Base-by-base conservation (phyloP, 2,888 invertebrate species). In the Tachina grossa region DNA sequence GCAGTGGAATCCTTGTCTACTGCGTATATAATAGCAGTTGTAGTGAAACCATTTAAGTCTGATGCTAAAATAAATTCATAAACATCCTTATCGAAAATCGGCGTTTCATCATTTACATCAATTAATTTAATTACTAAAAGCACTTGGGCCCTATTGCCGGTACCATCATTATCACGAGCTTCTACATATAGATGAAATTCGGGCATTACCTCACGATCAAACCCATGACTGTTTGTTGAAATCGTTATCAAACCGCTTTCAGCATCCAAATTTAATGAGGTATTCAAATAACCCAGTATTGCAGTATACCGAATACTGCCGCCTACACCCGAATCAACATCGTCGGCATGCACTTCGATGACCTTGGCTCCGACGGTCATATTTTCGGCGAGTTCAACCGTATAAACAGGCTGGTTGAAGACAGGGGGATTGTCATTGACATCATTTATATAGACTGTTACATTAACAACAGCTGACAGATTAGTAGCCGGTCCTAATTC, bases 361-460 rank as follows among this genome's bases (percentile, higher is more conserved):
- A 97, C 95, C 89, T 94, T 94, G 0, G 95, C 95, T 22, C 96
- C 96, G 16, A 95, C 95, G 31, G 96, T 95, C 55, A 96, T 95
- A 91, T 97, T 96, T 92, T 98, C 98, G 0, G 96, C 95, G 39
- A 98, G 92, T 74, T 95, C 95, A 0, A 95, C 96, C 45, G 95
- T 94, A 91, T 98, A 98, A 1, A 94, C 94, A 53, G 95, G 93
- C 88, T 95, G 94, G 14, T 95, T 93, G 90, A 98, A 98, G 83
- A 95, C 93, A 1, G 98, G 98, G 43, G 96, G 94, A 92, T 98
- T 97, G 91, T 98, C 98, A 90, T 98, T 98, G 10, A 96, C 94
- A 90, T 98, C 98, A 87, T 96, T 95, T 41, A 98, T 93, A 89
- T 96, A 95, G 13, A 98, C 96, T 1, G 95, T 96, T 0, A 97